phyloP scores from a whole-genome alignment of 2,113 vertebrate genomes.

The Halichoerus grypus region DNA sequence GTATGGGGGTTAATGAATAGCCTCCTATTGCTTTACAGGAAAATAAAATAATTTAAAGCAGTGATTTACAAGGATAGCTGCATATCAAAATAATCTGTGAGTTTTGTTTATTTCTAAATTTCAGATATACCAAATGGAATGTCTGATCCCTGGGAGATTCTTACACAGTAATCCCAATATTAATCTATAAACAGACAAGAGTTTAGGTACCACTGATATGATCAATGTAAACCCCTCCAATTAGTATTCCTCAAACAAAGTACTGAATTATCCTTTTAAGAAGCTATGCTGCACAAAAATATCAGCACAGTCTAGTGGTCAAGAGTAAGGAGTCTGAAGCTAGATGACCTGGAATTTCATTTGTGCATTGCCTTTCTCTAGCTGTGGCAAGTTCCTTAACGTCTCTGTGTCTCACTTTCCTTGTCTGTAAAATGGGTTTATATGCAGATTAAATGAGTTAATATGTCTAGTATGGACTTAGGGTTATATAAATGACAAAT shows the following conservation, averaged over 20 bases:
- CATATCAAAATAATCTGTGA: not conserved
- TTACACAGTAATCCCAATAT: not conserved
- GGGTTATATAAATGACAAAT: not conserved
- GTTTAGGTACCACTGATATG: not conserved
- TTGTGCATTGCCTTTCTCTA: not conserved
- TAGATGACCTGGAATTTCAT: not conserved
- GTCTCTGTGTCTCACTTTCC: not conserved
- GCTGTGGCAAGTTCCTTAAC: not conserved
- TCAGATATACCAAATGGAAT: not conserved
- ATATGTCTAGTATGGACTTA: not conserved
- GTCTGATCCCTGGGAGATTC: not conserved
- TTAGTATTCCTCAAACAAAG: not conserved
- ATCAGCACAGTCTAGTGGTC: not conserved
- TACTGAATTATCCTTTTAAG: not conserved
- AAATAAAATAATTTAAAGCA: not conserved
- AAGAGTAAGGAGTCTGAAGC: not conserved
- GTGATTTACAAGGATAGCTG: not conserved
- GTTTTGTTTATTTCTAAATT: conserved; percentile 9
- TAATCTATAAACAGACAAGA: not conserved
- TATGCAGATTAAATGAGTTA: not conserved
- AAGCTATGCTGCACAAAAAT: not conserved
- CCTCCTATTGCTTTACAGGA: not conserved
- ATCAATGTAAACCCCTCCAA: not conserved
- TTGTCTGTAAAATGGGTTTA: not conserved
- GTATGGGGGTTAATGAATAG: not conserved